Evolutionary conservation across 2,888 invertebrate genomes (phyloP).

Genomic region (Tipula vernalis): DNA sequence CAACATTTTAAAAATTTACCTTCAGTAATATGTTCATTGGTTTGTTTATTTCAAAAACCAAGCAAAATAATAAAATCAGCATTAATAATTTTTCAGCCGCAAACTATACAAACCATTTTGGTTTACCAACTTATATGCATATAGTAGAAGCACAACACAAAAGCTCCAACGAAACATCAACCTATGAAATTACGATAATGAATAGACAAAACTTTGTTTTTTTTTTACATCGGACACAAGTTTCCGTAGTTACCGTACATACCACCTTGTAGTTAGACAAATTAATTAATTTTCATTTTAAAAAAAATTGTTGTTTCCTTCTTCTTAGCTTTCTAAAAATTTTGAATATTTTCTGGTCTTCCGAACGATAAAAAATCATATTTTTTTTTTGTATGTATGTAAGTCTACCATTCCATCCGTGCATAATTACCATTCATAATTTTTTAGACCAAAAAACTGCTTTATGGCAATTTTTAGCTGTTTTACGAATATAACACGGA

Average conservation of each 20-base stretch:
- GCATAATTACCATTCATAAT: too few relatives aligned
- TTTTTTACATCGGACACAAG: neutral
- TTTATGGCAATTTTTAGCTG: neutral
- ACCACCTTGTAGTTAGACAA: neutral
- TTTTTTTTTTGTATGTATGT: neutral
- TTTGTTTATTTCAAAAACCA: too few relatives aligned
- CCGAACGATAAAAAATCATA: neutral
- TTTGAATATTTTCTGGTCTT: neutral
- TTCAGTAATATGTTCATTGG: too few relatives aligned
- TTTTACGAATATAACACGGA: neutral
- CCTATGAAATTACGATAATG: neutral
- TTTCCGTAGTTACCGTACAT: neutral
- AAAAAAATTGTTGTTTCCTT: neutral
- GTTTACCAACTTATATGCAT: too few relatives aligned
- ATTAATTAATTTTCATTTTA: neutral
- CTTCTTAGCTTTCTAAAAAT: neutral
- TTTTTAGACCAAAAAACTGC: neutral
- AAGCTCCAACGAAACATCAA: neutral
- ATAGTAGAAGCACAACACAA: too few relatives aligned
- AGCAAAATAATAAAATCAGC: too few relatives aligned
- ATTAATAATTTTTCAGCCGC: too few relatives aligned
- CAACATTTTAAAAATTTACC: too few relatives aligned
- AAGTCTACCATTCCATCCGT: too few relatives aligned
- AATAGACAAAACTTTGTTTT: neutral
- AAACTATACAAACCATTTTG: too few relatives aligned